Evolutionary conservation across 2,888 invertebrate genomes (phyloP).

Genomic region (Calliscelio sp.): DNA sequence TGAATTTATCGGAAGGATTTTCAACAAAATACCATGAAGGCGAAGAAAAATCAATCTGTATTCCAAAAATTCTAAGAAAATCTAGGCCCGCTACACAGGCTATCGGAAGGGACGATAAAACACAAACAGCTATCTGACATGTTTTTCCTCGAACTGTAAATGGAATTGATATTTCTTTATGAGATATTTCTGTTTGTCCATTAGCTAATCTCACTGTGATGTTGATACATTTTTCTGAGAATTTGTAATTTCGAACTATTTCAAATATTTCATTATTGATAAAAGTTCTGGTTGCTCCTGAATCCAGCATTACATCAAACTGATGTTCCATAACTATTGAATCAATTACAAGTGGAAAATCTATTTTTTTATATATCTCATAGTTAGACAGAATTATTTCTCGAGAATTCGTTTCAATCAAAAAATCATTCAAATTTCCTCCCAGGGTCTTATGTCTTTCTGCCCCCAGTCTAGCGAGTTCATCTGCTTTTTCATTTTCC

Average conservation of each 20-base stretch:
- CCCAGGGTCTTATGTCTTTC: not conserved
- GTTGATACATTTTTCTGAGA: no score
- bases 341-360: no score
- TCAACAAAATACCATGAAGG: not conserved
- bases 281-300: not conserved
- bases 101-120: not conserved
- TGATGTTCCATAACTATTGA: no score
- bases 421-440: no score
- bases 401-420: no score
- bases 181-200: not conserved
- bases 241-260: no score
- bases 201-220: not conserved
- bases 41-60: not conserved
- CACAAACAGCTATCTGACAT: not conserved
- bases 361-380: no score
- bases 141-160: no score
- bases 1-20: no score
- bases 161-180: not conserved
- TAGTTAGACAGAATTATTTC: no score
- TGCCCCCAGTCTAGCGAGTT: slow-evolving; percentile 23
- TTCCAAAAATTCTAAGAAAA: not conserved
- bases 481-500: slow-evolving; percentile 41
- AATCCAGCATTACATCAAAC: not conserved
- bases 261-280: no score
- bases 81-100: not conserved